phyloP scores from a whole-genome alignment of 2,888 invertebrate genomes.

The Scaeva pyrastri region DNA sequence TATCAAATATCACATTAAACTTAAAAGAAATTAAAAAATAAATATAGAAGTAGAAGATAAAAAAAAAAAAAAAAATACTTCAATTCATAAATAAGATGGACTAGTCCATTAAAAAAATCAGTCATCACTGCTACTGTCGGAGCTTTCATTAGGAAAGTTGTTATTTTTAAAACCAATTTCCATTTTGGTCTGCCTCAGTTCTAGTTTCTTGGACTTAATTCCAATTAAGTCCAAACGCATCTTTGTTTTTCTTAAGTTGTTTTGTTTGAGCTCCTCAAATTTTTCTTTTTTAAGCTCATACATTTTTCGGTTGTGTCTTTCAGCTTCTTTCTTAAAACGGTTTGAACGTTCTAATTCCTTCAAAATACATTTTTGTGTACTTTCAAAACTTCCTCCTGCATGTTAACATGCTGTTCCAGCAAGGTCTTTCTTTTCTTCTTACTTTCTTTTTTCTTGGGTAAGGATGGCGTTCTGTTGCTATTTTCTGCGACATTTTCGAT shows the following conservation, averaged over 20 bases:
- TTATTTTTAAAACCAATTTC: background rate
- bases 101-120: too few relatives aligned
- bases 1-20: too few relatives aligned
- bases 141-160: background rate
- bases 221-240: background rate
- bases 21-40: background rate
- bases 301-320: constrained; percentile 2
- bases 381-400: constrained; percentile 4
- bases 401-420: background rate
- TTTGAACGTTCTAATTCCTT: constrained; percentile 15
- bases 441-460: background rate
- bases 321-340: constrained; percentile 1
- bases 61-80: too few relatives aligned
- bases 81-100: too few relatives aligned
- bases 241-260: constrained; percentile 12
- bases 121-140: background rate
- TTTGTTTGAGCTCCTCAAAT: background rate
- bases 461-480: background rate
- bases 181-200: background rate
- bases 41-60: too few relatives aligned
- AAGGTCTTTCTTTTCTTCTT: background rate
- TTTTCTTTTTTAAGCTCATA: constrained; percentile 9
- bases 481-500: background rate
- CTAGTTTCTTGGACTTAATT: constrained; percentile 1
- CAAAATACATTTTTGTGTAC: constrained; percentile 4